A percentile compares a stretch with the other conserved stretches of the same genome.
Evolutionary conservation across 2,113 vertebrate genomes (phyloP).

Genomic region (Rhinoptilus africanus): DNA sequence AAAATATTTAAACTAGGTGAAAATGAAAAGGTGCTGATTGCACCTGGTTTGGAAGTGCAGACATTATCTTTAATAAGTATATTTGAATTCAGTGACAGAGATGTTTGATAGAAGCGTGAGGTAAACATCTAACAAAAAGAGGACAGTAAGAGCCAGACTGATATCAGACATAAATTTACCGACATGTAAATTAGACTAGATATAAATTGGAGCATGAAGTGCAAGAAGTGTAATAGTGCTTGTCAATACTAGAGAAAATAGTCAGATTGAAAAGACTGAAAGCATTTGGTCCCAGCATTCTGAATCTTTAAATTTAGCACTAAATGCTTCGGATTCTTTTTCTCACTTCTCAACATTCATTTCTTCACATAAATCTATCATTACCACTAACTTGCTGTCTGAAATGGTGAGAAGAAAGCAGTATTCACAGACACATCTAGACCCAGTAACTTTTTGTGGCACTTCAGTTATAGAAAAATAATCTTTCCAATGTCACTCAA

Average conservation of each 20-base stretch:
- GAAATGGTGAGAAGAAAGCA: neutral
- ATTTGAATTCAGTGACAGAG: neutral
- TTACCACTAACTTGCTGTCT: constrained; percentile 8
- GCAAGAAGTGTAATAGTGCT: neutral
- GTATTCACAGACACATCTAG: neutral
- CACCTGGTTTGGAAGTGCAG: neutral
- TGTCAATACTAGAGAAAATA: constrained; percentile 15
- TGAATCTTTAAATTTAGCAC: constrained; percentile 20
- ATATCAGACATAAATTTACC: constrained; percentile 4
- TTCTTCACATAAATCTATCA: constrained; percentile 28
- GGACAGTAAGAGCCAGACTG: neutral
- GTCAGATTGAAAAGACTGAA: neutral
- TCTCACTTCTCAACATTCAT: constrained; percentile 27
- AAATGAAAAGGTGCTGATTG: constrained; percentile 24
- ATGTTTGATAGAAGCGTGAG: neutral
- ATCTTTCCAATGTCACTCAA: neutral
- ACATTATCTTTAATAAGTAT: constrained; percentile 30
- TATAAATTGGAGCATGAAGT: constrained; percentile 18
- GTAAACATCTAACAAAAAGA: constrained; percentile 28
- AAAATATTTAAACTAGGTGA: neutral
- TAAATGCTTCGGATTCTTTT: constrained; percentile 20
- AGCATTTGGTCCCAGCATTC: neutral
- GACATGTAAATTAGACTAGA: neutral
- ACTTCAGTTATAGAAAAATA: neutral
- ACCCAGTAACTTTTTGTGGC: neutral